Conservation (phyloP, 2,888 invertebrate species). For the Hydrotaea cyrtoneurina region DNA sequence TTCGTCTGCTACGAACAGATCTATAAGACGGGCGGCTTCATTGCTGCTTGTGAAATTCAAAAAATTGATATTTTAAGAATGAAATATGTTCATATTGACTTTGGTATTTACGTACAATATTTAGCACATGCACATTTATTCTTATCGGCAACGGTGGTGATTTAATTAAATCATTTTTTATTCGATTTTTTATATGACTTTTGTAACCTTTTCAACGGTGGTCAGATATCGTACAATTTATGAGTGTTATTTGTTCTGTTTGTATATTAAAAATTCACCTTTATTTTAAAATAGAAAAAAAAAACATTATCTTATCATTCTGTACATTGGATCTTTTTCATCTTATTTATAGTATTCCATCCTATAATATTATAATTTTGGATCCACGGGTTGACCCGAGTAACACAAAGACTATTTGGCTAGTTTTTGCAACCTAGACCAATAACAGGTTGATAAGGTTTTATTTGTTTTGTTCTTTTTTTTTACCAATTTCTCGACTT, state of each 20-base stretch:
- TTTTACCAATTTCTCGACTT: too few species aligned
- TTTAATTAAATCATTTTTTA: too few species aligned
- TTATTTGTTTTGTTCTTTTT: too few species aligned
- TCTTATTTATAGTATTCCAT: too few species aligned
- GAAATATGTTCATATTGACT: neutral
- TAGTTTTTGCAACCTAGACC: too few species aligned
- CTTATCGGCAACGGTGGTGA: neutral
- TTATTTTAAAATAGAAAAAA: neutral
- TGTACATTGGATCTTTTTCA: too few species aligned
- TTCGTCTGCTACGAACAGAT: neutral
- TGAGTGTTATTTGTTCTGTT: conserved; percentile 21
- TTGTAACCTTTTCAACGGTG: conserved; percentile 34
- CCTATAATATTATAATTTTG: too few species aligned
- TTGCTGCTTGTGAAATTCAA: neutral
- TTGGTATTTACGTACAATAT: neutral
- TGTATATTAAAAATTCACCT: neutral
- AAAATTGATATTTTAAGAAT: conserved; percentile 2
- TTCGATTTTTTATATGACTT: neutral
- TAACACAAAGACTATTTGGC: too few species aligned
- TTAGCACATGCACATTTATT: neutral
- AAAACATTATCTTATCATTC: neutral
- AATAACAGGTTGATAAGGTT: too few species aligned
- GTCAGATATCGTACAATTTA: conserved; percentile 50
- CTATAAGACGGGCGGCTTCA: neutral
- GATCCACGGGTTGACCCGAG: too few species aligned